Base-by-base conservation (phyloP, 1,140 invertebrate species). In the Brachionus manjavacas region DNA sequence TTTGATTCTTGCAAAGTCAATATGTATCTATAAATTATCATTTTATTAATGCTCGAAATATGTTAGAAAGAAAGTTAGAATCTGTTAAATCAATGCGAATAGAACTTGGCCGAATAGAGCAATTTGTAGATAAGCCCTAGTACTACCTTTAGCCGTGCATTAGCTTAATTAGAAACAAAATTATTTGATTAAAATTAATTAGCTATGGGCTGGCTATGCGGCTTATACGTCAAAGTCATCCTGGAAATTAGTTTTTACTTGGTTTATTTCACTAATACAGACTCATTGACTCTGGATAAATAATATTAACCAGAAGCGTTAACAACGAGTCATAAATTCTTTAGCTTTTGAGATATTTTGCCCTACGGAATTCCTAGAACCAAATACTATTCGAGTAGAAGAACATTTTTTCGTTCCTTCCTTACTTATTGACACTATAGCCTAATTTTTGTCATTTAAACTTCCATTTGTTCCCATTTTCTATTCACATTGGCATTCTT, bases 41-140 rank as follows among this genome's bases (percentile, higher is more conserved):
- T 76, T 76, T 76, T 76, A 76, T 49, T 76, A 49, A 76, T 76
- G 72, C 72, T 49, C n/a, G 72, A 76, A 76, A 76, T 76, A 76
- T 76, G 43, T 20, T 12, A 74, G 14, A 46, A 74, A 74, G 14
- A 74, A 74, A 41, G 39, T 41, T n/a, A n/a, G n/a, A n/a, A n/a
- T n/a, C n/a, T n/a, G n/a, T n/a, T 23, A 23, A 74, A 41, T 23
- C 31, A 74, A 41, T 31, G 39, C 35, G 35, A 72, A 41, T 41
- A 7, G 39, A 68, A 28, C 66, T 68, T 68, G 31, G 28, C 66
- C 68, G 20, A 72, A 68, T 16, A 35, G 66, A 68, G 25, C 12
- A 68, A 39, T 68, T 31, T 31, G 25, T 68, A 31, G 68, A 39
- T 41, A 41, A 72, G 39, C n/a, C 39, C 35, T 16, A 60, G n/a